Evolutionary conservation across 2,113 vertebrate species (phyloP).

Genomic region (Todiramphus chloris): DNA sequence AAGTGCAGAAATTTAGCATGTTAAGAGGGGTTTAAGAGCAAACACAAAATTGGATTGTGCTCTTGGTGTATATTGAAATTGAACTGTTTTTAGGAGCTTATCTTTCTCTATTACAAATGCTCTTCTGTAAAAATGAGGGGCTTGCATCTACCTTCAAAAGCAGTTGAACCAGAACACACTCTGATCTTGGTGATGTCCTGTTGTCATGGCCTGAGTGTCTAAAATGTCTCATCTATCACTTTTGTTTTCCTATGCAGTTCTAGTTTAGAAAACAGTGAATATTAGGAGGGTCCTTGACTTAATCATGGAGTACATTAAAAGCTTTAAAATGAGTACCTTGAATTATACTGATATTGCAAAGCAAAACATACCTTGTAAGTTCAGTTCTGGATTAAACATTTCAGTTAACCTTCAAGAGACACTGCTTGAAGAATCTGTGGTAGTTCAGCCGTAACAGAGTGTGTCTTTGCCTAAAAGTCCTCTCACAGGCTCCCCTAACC

Average conservation of each 20-base stretch:
- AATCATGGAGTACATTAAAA: background rate
- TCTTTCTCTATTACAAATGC: background rate
- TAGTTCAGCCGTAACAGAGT: background rate
- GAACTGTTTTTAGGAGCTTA: conserved; percentile 15
- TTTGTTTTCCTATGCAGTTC: background rate
- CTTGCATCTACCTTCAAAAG: background rate
- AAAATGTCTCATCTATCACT: background rate
- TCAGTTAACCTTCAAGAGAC: background rate
- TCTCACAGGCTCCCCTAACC: background rate
- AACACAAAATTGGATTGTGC: background rate
- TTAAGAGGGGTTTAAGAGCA: conserved; percentile 4
- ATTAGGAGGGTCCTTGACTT: background rate
- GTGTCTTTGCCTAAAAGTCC: background rate
- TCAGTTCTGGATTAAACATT: background rate
- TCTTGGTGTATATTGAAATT: background rate
- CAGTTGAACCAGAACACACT: background rate
- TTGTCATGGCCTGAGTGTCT: background rate
- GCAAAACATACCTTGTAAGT: background rate
- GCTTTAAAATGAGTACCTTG: background rate
- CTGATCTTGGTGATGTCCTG: background rate
- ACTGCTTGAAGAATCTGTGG: background rate
- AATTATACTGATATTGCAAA: background rate
- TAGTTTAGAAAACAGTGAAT: background rate
- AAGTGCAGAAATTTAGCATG: background rate
- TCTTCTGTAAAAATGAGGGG: background rate